Conservation (phyloP, 2,888 invertebrate species). For the Baronia brevicornis region DNA sequence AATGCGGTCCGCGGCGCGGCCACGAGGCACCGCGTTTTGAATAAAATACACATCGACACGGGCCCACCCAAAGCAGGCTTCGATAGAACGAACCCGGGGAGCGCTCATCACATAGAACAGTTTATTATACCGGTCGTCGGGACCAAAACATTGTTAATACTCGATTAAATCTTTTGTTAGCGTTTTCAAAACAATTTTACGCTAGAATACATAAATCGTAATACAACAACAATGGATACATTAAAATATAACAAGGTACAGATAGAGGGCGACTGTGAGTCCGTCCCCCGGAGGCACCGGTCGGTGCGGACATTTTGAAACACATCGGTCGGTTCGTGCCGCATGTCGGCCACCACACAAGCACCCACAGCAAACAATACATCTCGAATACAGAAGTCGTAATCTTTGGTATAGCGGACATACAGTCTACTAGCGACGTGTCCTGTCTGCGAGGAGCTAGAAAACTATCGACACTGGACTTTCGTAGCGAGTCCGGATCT, state of each 20-base stretch:
- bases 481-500: no score
- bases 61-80: no score
- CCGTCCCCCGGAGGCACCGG: slow-evolving; percentile 1
- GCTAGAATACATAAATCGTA: slow-evolving; percentile 13
- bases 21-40: not conserved
- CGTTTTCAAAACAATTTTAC: slow-evolving; percentile 3
- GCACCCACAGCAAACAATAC: slow-evolving; percentile 10
- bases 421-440: no score
- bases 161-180: slow-evolving; percentile 8
- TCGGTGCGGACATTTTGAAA: no score
- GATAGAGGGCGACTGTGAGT: slow-evolving; percentile 1
- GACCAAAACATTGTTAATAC: slow-evolving; percentile 13
- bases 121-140: slow-evolving; percentile 3
- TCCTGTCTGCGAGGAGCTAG: slow-evolving; percentile 11
- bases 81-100: not conserved
- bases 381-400: slow-evolving; percentile 15
- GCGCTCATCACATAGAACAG: slow-evolving; percentile 11
- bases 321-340: no score
- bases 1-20: slow-evolving; percentile 8
- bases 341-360: no score
- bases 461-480: no score
- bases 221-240: slow-evolving; percentile 14
- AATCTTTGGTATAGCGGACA: slow-evolving; percentile 20
- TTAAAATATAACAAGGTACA: slow-evolving; percentile 10
- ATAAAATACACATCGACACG: no score